Evolutionary conservation across 2,888 invertebrate species (phyloP).

Genomic region (Campopleginae sp.): DNA sequence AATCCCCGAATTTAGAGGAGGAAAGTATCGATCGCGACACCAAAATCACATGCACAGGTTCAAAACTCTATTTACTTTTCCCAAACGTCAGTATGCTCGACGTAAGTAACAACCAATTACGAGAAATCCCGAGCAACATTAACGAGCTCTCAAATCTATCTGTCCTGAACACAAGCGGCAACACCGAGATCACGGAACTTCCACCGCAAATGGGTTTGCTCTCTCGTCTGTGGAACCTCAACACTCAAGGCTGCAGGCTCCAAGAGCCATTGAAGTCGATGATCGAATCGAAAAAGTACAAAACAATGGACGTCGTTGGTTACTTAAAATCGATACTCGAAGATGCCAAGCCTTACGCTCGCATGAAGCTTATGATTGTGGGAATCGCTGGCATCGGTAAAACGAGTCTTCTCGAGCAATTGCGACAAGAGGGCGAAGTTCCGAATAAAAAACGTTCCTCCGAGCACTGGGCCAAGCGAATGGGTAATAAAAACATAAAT

Average conservation of each 20-base stretch:
- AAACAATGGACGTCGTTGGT: constrained; percentile 97
- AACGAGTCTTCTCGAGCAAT: constrained; percentile 94
- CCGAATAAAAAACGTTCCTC: constrained; percentile 88
- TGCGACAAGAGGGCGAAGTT: constrained; percentile 93
- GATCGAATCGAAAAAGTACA: constrained; percentile 96
- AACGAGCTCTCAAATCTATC: constrained; percentile 94
- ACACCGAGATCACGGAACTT: constrained; percentile 92
- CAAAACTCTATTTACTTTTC: constrained; percentile 88
- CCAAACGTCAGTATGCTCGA: constrained; percentile 98
- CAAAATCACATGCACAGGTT: constrained; percentile 75
- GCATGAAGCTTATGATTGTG: constrained; percentile 98
- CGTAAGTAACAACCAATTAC: constrained; percentile 94
- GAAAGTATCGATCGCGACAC: constrained; percentile 83
- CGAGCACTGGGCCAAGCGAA: constrained; percentile 97
- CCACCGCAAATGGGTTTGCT: constrained; percentile 98
- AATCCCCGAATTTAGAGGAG: constrained; percentile 86
- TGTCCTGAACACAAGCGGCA: constrained; percentile 96
- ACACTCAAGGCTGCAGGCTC: constrained; percentile 94
- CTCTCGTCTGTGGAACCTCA: constrained; percentile 97
- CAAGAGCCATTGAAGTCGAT: constrained; percentile 95
- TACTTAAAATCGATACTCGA: constrained; percentile 95
- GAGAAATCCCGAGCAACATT: constrained; percentile 92
- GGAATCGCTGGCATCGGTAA: constrained; percentile 95
- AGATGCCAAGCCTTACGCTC: constrained; percentile 96
- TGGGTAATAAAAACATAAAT: constrained; percentile 95